These are phyloP conservation scores for Cynodonichthys magdalenae DNA, from an alignment of 2,797 vertebrate species.

Conservation along the genomic window DNA sequence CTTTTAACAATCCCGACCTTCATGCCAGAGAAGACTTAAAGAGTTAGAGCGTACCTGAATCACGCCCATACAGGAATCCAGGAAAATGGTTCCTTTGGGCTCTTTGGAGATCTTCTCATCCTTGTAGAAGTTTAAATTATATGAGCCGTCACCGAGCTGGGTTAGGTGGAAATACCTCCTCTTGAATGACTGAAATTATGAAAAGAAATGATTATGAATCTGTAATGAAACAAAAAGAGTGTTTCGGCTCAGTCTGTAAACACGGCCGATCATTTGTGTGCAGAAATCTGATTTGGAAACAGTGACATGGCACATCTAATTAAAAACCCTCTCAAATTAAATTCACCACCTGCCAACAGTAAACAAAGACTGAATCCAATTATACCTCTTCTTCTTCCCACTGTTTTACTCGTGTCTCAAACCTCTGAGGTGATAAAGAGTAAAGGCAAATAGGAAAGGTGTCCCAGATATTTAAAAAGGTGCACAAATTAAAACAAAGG, in stretches of 20 bases:
- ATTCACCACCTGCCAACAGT: too few relatives aligned
- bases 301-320: neutral
- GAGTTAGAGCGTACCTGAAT: constrained; percentile 86
- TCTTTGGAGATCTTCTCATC: constrained; percentile 99
- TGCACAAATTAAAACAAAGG: too few relatives aligned
- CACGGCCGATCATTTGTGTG: neutral
- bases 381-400: too few relatives aligned
- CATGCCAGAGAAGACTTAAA: constrained; percentile 11
- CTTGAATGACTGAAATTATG: constrained; percentile 91
- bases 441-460: too few relatives aligned
- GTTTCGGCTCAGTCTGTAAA: neutral
- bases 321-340: neutral
- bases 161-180: constrained; percentile 97
- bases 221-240: too few relatives aligned
- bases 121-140: constrained; percentile 99
- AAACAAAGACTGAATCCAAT: too few relatives aligned
- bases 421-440: too few relatives aligned
- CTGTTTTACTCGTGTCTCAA: too few relatives aligned
- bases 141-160: constrained; percentile 96
- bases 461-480: too few relatives aligned
- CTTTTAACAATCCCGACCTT: constrained; percentile 21
- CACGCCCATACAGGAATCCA: constrained; percentile 99
- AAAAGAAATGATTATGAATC: neutral
- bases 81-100: constrained; percentile 97
- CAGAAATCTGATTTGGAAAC: neutral